phyloP scores from a whole-genome alignment of 2,113 vertebrate species.

The Neomonachus schauinslandi region DNA sequence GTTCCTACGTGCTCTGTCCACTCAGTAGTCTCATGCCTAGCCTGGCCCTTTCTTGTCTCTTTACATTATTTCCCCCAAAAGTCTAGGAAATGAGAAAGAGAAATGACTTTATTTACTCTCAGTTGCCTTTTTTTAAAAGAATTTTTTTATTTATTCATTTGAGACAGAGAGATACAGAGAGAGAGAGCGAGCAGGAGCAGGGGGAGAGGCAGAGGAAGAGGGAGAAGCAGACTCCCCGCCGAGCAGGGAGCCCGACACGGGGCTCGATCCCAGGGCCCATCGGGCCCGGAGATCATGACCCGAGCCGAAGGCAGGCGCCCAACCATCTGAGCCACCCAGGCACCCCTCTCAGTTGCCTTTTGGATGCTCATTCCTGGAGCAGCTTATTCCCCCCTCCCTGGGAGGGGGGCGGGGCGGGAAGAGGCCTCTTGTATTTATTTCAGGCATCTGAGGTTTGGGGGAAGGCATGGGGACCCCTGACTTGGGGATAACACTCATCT shows the following conservation, averaged over 20 bases:
- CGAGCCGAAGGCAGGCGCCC: too few species aligned
- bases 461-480: not conserved
- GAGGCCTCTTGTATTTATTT: not conserved
- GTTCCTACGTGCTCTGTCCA: not conserved
- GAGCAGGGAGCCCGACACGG: too few species aligned
- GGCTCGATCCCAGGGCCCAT: too few species aligned
- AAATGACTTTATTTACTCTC: conserved; percentile 37
- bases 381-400: not conserved
- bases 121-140: not conserved
- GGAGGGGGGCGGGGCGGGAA: not conserved
- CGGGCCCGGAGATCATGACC: too few species aligned
- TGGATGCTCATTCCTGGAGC: conserved; percentile 51
- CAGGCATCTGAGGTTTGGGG: not conserved
- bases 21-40: not conserved
- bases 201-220: too few species aligned
- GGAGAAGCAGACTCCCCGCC: too few species aligned
- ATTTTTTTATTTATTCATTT: too few species aligned
- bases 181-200: too few species aligned
- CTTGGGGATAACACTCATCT: not conserved
- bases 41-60: not conserved
- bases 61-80: not conserved
- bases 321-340: too few species aligned
- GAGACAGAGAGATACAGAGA: too few species aligned
- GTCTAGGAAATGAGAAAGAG: conserved; percentile 65
- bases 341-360: conserved; percentile 1